Evolutionary conservation across 92 coral and sea anemone genomes (phyloP), one percentile per base, ranked within the genome.

Genomic region (Umimayanthus chanpuru): DNA sequence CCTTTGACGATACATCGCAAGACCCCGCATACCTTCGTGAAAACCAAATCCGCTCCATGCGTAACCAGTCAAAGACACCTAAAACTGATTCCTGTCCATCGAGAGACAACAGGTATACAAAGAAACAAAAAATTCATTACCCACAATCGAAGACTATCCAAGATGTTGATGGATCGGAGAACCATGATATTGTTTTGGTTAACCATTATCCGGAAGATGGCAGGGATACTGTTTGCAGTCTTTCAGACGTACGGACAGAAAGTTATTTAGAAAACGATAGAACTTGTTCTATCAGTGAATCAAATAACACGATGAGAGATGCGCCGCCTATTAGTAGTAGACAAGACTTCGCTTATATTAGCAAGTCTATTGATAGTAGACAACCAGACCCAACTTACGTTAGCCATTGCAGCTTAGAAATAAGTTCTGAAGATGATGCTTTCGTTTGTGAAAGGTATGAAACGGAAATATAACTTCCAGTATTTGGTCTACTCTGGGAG

Each of bases 361-460:
- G 87, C 25, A 58, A 82, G 43, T 40, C 32, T 28, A 41, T 43
- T 40, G 36, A 40, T 40, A 66, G 55, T 44, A 29, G 41, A 49
- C 76, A 41, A 36, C 73, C 25, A 70, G 40, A 83, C 64, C 18
- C 50, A 68, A 50, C 26, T 26, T 83, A 40, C 41, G 76, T 67
- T 43, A 70, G 87, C 14, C 77, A 70, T 14, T 40, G 65, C 77
- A 70, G 78, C 53, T 43, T 83, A 47, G 87, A 83, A 43, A 50
- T 43, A 43, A 44, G 77, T 67, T 82, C 86, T 26, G 86, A 82
- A 43, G 87, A 83, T 4, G 77, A 83, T 70, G 77, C 29, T 32
- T 18, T 70, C 30, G 77, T 49, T 83, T 26, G 87, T 7, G 66
- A 44, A 47, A 41, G 55, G 67, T 70, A 83, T 23, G 77, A 83